phyloP scores from a whole-genome alignment of 2,113 vertebrate genomes.

The Phalacrocorax carbo region DNA sequence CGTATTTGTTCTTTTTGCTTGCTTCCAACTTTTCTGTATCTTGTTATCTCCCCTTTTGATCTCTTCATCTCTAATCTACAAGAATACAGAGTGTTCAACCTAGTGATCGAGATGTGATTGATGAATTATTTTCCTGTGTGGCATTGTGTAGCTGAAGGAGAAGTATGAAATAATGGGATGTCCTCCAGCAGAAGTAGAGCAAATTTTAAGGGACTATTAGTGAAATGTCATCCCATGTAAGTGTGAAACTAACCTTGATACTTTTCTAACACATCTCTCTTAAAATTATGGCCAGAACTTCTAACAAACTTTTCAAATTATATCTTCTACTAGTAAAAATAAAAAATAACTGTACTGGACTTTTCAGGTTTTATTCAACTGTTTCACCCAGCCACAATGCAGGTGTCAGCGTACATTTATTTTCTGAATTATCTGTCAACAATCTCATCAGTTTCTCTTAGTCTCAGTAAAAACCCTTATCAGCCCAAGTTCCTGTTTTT shows the following conservation, averaged over 20 bases:
- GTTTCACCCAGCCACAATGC: not conserved
- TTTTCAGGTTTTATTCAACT: not conserved
- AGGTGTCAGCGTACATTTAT: not conserved
- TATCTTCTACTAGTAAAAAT: not conserved
- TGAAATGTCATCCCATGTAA: not conserved
- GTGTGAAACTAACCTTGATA: not conserved
- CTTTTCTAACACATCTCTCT: fast-evolving
- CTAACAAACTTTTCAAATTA: not conserved
- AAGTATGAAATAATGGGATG: not conserved
- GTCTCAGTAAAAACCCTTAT: not conserved
- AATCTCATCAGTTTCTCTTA: not conserved
- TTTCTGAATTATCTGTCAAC: not conserved
- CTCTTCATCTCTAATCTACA: not conserved
- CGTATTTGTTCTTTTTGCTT: not conserved
- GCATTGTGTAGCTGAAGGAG: not conserved
- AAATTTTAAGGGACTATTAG: not conserved
- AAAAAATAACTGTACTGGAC: not conserved
- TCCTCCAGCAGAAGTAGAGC: not conserved
- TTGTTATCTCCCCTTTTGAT: not conserved
- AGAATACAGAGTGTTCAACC: not conserved
- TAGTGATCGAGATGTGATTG: not conserved
- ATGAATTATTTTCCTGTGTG: not conserved
- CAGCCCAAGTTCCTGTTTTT: not conserved
- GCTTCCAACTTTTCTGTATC: not conserved
- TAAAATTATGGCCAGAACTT: not conserved